Evolutionary conservation across 2,888 invertebrate species (phyloP).

Genomic region (Drosophila greeni): DNA sequence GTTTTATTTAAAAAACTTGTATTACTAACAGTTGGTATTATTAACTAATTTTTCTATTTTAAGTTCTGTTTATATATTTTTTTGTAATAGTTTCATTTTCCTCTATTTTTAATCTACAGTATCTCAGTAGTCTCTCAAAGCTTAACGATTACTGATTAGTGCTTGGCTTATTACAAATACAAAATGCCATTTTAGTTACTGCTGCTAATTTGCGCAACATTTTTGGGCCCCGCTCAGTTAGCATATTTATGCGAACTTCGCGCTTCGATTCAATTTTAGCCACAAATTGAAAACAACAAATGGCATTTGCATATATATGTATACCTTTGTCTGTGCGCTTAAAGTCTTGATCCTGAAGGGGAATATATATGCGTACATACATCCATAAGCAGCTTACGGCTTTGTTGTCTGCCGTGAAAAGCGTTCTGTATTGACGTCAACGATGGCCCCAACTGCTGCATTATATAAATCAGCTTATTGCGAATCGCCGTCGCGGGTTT

Average conservation of each 20-base stretch:
- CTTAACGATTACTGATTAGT: conserved; percentile 9
- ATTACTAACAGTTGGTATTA: not conserved
- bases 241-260: conserved; percentile 68
- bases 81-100: not conserved
- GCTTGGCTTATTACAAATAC: conserved; percentile 34
- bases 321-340: conserved; percentile 3
- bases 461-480: conserved; percentile 54
- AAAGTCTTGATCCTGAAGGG: conserved; percentile 31
- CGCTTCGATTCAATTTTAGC: conserved; percentile 56
- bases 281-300: conserved; percentile 57
- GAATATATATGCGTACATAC: not conserved
- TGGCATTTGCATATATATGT: conserved; percentile 46
- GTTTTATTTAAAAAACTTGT: not conserved
- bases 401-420: conserved; percentile 42
- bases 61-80: not conserved
- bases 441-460: conserved; percentile 29
- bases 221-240: conserved; percentile 54
- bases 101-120: not conserved
- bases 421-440: conserved; percentile 55
- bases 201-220: conserved; percentile 58
- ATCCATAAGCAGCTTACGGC: conserved; percentile 61
- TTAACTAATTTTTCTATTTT: not conserved
- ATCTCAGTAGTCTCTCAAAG: not conserved
- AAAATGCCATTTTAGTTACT: conserved; percentile 53
- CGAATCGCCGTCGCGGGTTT: conserved; percentile 18